These are phyloP conservation scores for Cydia amplana DNA, from an alignment of 1,140 invertebrate genomes.

Conservation along the genomic window DNA sequence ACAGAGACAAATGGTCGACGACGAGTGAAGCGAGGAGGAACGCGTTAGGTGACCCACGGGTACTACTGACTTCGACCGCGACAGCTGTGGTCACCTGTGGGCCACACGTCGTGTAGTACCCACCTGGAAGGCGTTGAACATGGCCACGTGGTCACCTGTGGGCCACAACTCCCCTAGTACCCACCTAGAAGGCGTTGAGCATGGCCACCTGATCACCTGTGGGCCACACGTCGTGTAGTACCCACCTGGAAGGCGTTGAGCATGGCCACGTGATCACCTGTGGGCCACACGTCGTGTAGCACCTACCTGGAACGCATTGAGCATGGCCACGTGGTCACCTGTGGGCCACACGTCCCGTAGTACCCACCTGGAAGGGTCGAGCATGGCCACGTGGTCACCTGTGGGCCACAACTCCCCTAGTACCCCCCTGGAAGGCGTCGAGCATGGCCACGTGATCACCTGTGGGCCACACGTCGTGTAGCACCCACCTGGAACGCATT, in stretches of 20 bases:
- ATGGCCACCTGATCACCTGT: slow-evolving; percentile 93
- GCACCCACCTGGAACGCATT: slow-evolving; percentile 88
- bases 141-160: too few species aligned
- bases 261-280: slow-evolving; percentile 95
- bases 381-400: slow-evolving; percentile 96
- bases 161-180: too few species aligned
- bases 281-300: too few species aligned
- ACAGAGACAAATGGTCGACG: too few species aligned
- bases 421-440: slow-evolving; percentile 88
- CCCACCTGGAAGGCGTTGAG: slow-evolving; percentile 91
- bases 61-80: too few species aligned
- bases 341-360: slow-evolving; percentile 90
- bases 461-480: too few species aligned
- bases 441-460: slow-evolving; percentile 96
- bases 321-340: slow-evolving; percentile 94
- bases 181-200: slow-evolving; percentile 92
- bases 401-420: too few species aligned
- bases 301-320: slow-evolving; percentile 91
- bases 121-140: too few species aligned
- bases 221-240: too few species aligned
- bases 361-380: slow-evolving; percentile 85
- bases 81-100: background rate
- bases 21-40: background rate
- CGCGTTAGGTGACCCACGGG: background rate
- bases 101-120: too few species aligned